A percentile compares a stretch with the other conserved stretches of the same genome.
Evolutionary conservation across 2,797 vertebrate species (phyloP).

Genomic region (Sebastes itinus): DNA sequence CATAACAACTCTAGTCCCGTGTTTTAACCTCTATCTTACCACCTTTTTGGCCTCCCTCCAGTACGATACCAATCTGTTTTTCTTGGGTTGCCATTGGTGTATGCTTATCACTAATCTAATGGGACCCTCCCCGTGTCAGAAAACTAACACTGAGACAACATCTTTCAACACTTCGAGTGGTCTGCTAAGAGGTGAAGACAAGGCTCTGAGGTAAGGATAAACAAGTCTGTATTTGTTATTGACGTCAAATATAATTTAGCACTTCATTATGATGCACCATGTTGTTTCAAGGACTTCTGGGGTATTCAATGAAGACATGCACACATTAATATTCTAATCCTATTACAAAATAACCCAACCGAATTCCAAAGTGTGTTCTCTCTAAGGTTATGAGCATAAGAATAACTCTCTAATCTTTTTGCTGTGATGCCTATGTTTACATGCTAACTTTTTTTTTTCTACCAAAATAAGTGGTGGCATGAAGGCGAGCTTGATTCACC

Average conservation of each 20-base stretch:
- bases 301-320: background rate
- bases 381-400: background rate
- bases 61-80: background rate
- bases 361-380: background rate
- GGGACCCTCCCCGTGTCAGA: conserved; percentile 2
- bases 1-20: background rate
- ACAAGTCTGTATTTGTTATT: background rate
- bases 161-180: background rate
- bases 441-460: background rate
- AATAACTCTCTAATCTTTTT: background rate
- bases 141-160: background rate
- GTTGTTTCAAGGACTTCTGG: conserved; percentile 1
- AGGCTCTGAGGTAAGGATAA: conserved; percentile 24
- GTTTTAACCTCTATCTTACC: background rate
- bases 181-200: background rate
- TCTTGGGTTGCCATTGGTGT: conserved; percentile 6
- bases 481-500: background rate
- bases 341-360: background rate
- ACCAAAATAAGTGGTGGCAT: background rate
- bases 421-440: background rate
- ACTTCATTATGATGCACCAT: background rate
- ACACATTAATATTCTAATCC: background rate
- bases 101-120: conserved; percentile 33
- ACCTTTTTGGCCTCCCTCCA: background rate
- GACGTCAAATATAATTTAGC: background rate